Evolutionary conservation across 2,888 invertebrate species (phyloP).

Genomic region (Parelbella ahira): DNA sequence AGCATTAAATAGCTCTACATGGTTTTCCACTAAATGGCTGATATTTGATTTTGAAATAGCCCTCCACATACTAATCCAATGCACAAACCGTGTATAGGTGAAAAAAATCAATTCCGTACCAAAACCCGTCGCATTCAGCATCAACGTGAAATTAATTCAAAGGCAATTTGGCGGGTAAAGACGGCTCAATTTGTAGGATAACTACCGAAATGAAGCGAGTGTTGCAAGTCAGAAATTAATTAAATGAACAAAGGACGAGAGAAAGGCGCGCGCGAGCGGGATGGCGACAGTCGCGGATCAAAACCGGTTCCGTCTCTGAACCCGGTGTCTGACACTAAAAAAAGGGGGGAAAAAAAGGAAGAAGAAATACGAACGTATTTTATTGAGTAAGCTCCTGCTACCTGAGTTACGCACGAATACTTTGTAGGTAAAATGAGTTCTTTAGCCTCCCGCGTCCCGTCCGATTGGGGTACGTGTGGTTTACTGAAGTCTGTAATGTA

Average conservation of each 20-base stretch:
- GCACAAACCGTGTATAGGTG: no score
- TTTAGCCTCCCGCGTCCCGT: slow-evolving; percentile 9
- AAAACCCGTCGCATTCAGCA: background rate
- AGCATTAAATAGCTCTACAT: no score
- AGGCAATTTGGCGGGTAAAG: slow-evolving; percentile 10
- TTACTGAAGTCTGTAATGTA: slow-evolving; percentile 34
- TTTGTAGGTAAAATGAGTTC: slow-evolving; percentile 34
- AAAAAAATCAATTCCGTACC: no score
- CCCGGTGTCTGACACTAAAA: slow-evolving; percentile 37
- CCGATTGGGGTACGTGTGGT: slow-evolving; percentile 28
- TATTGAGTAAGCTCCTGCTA: slow-evolving; percentile 43
- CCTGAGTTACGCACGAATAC: slow-evolving; percentile 51
- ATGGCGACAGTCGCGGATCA: slow-evolving; percentile 27
- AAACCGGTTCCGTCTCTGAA: slow-evolving; percentile 43
- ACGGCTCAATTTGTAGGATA: slow-evolving; percentile 12
- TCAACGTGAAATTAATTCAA: slow-evolving; percentile 2
- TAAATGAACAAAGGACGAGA: slow-evolving; percentile 32
- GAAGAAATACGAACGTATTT: slow-evolving; percentile 36
- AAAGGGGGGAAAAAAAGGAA: slow-evolving; percentile 25
- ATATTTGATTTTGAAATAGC: no score
- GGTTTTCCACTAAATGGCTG: no score
- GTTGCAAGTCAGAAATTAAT: slow-evolving; percentile 28
- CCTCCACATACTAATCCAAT: no score
- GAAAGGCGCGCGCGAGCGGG: slow-evolving; percentile 29
- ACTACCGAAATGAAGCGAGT: slow-evolving; percentile 10